These are phyloP conservation scores for Bubo bubo DNA, from an alignment of 2,113 vertebrate genomes.

Conservation along the genomic window DNA sequence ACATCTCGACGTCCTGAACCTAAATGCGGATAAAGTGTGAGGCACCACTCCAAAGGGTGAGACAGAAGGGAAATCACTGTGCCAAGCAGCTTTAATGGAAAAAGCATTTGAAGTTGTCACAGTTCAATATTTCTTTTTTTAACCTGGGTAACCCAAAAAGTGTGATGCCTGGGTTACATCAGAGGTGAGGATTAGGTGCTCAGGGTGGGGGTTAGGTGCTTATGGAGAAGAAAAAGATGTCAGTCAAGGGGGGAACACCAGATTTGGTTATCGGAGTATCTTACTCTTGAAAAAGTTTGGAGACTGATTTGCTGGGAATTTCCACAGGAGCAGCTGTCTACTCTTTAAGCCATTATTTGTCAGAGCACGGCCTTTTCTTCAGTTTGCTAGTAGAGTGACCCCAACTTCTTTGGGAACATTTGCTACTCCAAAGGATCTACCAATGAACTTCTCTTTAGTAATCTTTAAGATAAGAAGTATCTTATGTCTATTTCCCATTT, in stretches of 20 bases:
- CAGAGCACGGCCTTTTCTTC: not conserved
- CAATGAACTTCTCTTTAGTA: not conserved
- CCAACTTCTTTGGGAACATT: not conserved
- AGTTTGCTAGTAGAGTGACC: not conserved
- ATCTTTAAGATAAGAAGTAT: not conserved
- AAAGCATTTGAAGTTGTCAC: not conserved
- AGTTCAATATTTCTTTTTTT: not conserved
- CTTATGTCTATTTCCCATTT: not conserved
- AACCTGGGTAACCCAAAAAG: not conserved
- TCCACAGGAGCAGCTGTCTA: not conserved
- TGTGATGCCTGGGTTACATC: not conserved
- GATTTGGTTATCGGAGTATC: not conserved
- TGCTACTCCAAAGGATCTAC: not conserved
- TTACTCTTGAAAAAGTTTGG: not conserved
- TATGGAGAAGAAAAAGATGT: not conserved
- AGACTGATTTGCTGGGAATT: not conserved
- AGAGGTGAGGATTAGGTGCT: not conserved
- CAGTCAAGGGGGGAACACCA: not conserved
- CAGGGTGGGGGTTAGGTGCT: not conserved
- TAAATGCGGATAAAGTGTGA: slow-evolving; percentile 1
- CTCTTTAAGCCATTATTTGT: not conserved
- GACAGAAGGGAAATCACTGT: not conserved
- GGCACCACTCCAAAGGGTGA: slow-evolving; percentile 21
- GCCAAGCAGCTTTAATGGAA: slow-evolving; percentile 21
- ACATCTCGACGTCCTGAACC: not conserved